Evolutionary conservation across 2,113 vertebrate species (phyloP), one percentile per base, ranked within the genome.

Genomic region (Nyctereutes procyonoides): DNA sequence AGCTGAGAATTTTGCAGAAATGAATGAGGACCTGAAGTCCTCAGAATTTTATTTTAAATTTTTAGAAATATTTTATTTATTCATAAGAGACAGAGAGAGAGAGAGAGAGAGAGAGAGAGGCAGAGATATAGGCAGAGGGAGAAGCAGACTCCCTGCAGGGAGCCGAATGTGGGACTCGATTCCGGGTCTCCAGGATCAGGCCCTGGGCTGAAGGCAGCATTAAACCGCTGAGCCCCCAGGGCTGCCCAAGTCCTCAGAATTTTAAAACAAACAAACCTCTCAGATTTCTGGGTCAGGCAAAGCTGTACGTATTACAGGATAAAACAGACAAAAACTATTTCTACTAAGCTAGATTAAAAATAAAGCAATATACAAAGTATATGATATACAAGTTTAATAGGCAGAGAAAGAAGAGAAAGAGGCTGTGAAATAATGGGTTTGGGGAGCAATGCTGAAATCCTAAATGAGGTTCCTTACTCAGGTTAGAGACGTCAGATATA

Each of bases 1-100:
- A 84, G 32, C 11, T 74, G 60, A 95, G 28, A 87, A 48, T 91
- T 90, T 87, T 90, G 82, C n/a, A 90, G 55, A 90, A 90, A 87
- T 73, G 53, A 35, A 71, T 48, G 35, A 79, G 24, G n/a, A 28
- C 35, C 4, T 35, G 4, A 91, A 56, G 48, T 71, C 7, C 14
- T 96, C 32, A 74, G 24, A 74, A 77, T 43, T 43, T 43, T 43
- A 43, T 43, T 43, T 43, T 43, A 43, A 43, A 43, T 43, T 43
- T 43, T 43, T 43, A 7, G 7, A 43, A 43, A 43, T 43, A 43
- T 8, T 43, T 43, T 43, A 43, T 43, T 43, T 43, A 43, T 43
- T 43, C 43, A 43, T 43, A 43, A 43, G 43, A 43, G 43, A 43
- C 43, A 43, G 4, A 43, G 38, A 43, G 38, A 43, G 38, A 43